Evolutionary conservation across 2,888 invertebrate species (phyloP).

Genomic region (Oconnorella tubifera): DNA sequence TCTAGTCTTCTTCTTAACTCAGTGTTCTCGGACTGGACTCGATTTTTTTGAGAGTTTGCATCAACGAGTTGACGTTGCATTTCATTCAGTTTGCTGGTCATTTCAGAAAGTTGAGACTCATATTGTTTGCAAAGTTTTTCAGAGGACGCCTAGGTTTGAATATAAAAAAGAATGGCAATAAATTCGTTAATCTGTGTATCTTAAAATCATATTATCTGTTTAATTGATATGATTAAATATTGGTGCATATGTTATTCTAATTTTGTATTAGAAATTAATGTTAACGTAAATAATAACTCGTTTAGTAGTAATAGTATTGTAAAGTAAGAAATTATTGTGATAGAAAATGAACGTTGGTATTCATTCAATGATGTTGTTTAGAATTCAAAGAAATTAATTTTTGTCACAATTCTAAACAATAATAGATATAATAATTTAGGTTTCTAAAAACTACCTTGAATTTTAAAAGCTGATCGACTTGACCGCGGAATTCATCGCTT

Average conservation of each 20-base stretch:
- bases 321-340: no score
- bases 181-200: background rate
- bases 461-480: constrained; percentile 94
- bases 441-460: no score
- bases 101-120: constrained; percentile 90
- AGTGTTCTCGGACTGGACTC: constrained; percentile 88
- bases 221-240: background rate
- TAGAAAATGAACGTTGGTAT: no score
- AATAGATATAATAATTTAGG: no score
- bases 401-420: no score
- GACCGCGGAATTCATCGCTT: constrained; percentile 94
- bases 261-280: no score
- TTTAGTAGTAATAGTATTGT: no score
- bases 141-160: constrained; percentile 92
- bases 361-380: no score
- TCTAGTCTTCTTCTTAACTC: constrained; percentile 94
- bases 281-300: no score
- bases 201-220: constrained; percentile 48
- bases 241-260: no score
- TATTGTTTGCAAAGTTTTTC: constrained; percentile 98
- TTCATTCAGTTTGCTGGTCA: constrained; percentile 93
- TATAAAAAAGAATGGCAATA: no score
- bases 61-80: constrained; percentile 94
- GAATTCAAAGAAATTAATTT: no score
- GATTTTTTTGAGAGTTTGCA: constrained; percentile 49